A percentile compares a stretch with the other conserved stretches of the same genome.
These are phyloP conservation scores for Timandra comae DNA, from an alignment of 2,888 invertebrate genomes.

Conservation along the genomic window DNA sequence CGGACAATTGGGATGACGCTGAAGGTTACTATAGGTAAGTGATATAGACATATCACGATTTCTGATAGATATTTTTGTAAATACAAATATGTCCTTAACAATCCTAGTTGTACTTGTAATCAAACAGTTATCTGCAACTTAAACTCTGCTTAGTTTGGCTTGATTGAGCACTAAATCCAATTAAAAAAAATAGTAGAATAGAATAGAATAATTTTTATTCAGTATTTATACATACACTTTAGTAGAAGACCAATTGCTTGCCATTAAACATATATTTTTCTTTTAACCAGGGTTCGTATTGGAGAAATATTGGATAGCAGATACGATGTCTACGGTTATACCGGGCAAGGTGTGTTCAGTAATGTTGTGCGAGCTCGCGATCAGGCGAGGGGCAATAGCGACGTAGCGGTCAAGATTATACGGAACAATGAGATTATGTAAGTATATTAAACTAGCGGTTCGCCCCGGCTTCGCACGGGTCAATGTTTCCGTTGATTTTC, in stretches of 20 bases:
- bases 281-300: constrained; percentile 84
- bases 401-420: constrained; percentile 99
- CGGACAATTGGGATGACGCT: constrained; percentile 99
- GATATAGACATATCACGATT: background rate
- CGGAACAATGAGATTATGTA: constrained; percentile 99
- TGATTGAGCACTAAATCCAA: too few relatives aligned
- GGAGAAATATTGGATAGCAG: constrained; percentile 94
- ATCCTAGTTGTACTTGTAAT: background rate
- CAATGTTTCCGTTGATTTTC: too few relatives aligned
- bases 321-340: constrained; percentile 97
- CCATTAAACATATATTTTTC: too few relatives aligned
- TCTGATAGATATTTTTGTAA: too few relatives aligned
- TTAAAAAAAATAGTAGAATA: too few relatives aligned
- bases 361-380: constrained; percentile 97
- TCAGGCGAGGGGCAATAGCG: constrained; percentile 87
- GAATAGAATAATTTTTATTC: too few relatives aligned
- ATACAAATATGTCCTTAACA: too few relatives aligned
- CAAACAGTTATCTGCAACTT: background rate
- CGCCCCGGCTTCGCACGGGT: too few relatives aligned
- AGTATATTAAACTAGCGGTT: too few relatives aligned
- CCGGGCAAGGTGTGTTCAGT: constrained; percentile 99
- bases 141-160: background rate
- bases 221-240: too few relatives aligned
- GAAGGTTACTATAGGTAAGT: constrained; percentile 96
- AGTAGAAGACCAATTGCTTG: too few relatives aligned